Conservation (phyloP, 2,888 invertebrate species). For the Allygus modestus region DNA sequence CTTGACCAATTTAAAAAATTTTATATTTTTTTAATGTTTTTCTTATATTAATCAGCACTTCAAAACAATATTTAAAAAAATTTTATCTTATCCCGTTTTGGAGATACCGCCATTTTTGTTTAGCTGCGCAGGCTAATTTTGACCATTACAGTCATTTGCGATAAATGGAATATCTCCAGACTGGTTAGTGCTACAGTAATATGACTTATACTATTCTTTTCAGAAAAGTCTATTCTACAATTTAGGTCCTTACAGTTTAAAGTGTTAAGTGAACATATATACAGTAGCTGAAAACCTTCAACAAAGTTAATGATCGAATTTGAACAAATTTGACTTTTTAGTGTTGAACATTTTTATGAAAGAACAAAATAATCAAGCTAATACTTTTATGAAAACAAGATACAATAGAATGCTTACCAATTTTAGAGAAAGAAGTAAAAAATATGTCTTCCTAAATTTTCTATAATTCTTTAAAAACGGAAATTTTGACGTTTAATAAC, state of each 20-base stretch:
- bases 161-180: conserved; percentile 39
- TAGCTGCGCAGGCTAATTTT: conserved; percentile 21
- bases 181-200: conserved; percentile 53
- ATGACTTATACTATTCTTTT: conserved; percentile 1
- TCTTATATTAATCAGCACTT: not conserved
- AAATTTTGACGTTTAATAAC: conserved; percentile 44
- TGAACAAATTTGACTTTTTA: conserved; percentile 1
- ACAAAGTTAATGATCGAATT: conserved; percentile 30
- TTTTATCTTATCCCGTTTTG: conserved; percentile 46
- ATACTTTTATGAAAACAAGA: not conserved
- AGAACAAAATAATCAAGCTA: conserved; percentile 4
- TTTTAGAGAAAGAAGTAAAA: not conserved
- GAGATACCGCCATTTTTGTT: conserved; percentile 50
- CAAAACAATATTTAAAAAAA: conserved; percentile 23
- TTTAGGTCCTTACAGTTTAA: conserved; percentile 10
- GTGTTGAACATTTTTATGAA: conserved; percentile 12
- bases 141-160: conserved; percentile 39
- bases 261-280: not conserved
- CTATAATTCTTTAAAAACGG: conserved; percentile 19
- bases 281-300: conserved; percentile 31
- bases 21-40: conserved; percentile 41
- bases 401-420: conserved; percentile 19
- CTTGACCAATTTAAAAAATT: conserved; percentile 53
- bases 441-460: conserved; percentile 38
- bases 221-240: not conserved